phyloP scores from a whole-genome alignment of 2,113 vertebrate genomes.

The Phodopus roborovskii region DNA sequence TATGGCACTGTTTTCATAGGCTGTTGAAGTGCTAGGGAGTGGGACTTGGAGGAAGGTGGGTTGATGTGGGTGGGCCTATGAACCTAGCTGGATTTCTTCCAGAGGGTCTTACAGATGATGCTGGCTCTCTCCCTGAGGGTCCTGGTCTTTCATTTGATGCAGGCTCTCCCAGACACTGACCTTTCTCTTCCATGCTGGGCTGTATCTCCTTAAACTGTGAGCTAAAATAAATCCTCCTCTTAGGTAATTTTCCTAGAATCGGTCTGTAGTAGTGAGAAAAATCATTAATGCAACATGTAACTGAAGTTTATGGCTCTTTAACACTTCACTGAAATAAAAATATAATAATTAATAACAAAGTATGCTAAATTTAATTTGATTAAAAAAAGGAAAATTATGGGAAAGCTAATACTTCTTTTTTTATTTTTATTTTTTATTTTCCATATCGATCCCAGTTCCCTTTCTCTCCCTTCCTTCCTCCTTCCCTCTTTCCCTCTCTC shows the following conservation, averaged over 20 bases:
- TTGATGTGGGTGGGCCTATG: neutral
- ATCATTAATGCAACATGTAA: neutral
- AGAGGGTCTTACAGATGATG: too few species aligned
- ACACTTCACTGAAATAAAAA: neutral
- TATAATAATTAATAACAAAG: slow-evolving; percentile 2
- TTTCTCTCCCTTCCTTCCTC: too few species aligned
- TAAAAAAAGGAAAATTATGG: neutral
- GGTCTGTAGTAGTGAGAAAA: neutral
- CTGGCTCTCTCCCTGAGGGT: too few species aligned
- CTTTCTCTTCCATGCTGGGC: neutral
- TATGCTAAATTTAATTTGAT: neutral
- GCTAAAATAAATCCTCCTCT: neutral
- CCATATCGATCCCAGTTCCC: too few species aligned
- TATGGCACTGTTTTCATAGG: neutral
- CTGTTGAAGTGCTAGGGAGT: neutral
- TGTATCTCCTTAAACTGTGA: neutral
- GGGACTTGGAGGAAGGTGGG: neutral
- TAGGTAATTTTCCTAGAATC: neutral
- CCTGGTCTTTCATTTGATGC: neutral
- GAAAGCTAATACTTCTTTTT: neutral
- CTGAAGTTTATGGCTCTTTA: slow-evolving; percentile 19
- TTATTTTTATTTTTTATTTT: too few species aligned
- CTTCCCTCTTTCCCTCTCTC: too few species aligned
- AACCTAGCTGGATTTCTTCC: neutral
- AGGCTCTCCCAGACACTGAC: neutral